A percentile compares a stretch with the other conserved stretches of the same genome.
phyloP scores from a whole-genome alignment of 2,113 vertebrate genomes.

The Silurus meridionalis region DNA sequence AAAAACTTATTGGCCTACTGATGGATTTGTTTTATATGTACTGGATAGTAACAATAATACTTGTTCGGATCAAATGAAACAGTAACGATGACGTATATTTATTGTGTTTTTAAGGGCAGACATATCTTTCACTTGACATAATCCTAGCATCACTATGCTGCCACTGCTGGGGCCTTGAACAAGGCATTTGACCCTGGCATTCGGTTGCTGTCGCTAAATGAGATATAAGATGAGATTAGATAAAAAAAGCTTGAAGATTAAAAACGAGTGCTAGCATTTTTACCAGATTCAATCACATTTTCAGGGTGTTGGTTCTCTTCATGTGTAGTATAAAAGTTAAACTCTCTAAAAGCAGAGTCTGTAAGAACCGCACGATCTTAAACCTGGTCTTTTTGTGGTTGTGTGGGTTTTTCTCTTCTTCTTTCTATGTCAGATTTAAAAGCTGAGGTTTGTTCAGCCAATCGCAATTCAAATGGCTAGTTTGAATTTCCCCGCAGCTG shows the following conservation, averaged over 20 bases:
- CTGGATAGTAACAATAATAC: background rate
- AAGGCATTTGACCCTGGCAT: no score
- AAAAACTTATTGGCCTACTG: background rate
- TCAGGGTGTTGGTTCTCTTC: background rate
- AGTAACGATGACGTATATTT: no score
- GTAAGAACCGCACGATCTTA: background rate
- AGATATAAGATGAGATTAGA: no score
- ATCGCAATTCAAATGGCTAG: background rate
- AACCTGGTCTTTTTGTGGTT: background rate
- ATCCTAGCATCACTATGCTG: no score
- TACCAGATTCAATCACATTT: background rate
- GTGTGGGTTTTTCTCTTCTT: background rate
- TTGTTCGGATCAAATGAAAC: no score
- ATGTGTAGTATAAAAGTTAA: background rate
- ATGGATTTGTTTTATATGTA: background rate
- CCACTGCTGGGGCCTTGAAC: no score
- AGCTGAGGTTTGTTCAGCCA: background rate
- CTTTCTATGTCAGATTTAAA: background rate
- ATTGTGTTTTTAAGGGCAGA: no score
- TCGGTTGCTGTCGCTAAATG: no score
- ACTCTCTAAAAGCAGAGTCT: background rate
- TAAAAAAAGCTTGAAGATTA: no score
- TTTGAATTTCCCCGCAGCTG: background rate
- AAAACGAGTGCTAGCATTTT: no score
- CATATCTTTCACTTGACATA: no score